Evolutionary conservation across 1,140 invertebrate species (phyloP).

Genomic region (Camponotus floridanus): DNA sequence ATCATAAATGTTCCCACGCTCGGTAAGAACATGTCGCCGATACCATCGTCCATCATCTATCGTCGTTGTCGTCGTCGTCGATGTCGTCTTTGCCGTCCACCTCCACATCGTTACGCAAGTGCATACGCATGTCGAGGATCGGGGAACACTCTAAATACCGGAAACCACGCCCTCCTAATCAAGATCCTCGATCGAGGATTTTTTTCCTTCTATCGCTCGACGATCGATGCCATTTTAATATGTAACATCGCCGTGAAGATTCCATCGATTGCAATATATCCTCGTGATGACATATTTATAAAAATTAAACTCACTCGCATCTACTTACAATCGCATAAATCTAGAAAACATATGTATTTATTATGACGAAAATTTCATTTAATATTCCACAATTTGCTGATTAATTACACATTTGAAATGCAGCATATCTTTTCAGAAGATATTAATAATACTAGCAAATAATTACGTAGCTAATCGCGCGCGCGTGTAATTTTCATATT

Average conservation of each 20-base stretch:
- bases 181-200: constrained; percentile 64
- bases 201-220: constrained; percentile 32
- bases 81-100: constrained; percentile 4
- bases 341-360: background rate
- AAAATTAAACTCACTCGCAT: background rate
- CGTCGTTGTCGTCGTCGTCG: constrained; percentile 10
- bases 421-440: too few species aligned
- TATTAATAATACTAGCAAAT: background rate
- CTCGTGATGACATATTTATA: background rate
- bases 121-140: constrained; percentile 67
- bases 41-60: background rate
- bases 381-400: background rate
- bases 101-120: constrained; percentile 65
- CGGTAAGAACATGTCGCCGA: constrained; percentile 32
- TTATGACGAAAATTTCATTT: background rate
- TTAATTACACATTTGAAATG: background rate
- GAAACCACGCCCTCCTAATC: constrained; percentile 71
- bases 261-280: background rate
- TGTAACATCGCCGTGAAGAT: constrained; percentile 10
- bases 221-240: constrained; percentile 43
- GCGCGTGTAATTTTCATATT: background rate
- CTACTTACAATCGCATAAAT: background rate
- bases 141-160: constrained; percentile 68
- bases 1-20: constrained; percentile 52
- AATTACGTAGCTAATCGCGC: background rate